Base-by-base conservation (phyloP, 2,888 invertebrate genomes). In the Trachelus iudaicus region DNA sequence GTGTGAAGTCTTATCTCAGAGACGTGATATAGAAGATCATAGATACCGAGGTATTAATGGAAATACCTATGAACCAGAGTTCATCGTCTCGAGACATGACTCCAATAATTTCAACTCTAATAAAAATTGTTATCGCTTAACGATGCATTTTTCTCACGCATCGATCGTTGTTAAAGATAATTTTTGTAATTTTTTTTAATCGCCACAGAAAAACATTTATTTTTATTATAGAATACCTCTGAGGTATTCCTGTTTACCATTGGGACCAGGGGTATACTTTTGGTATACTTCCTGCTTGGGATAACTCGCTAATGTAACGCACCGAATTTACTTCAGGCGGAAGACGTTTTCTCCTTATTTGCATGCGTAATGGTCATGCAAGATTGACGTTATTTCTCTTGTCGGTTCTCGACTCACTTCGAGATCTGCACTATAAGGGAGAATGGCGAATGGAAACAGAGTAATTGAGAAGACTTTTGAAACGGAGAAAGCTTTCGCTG, bases 331-430 rank as follows among this genome's bases (percentile, higher is more conserved):
- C 75, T 75, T 69, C 71, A 69, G 75, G 76, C 74, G 69, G 73
- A 40, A 69, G 73, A 83, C 73, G 74, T 80, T 82, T 77, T 80
- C 75, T 76, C 75, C 78, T 81, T 82, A 81, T 85, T 85, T 85
- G 81, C 85, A 84, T 81, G 79, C 80, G 82, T 83, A 84, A 85
- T 80, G 83, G 82, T 78, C 80, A 83, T 85, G 81, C 85, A 85
- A 85, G 83, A 85, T 85, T 82, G 81, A 84, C 81, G 79, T 80
- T 80, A 79, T 77, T 76, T 75, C 74, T 76, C 75, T 69, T 75
- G 68, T 34, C 23, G 23, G 23, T 56, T 23, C 56, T 56, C 56
- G 2, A 56, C 23, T 15, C 9, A 77, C 77, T 75, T 71, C 33
- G 73, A 33, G 69, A 75, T 77, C 79, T 75, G 79, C 76, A 74